These are phyloP conservation scores for Chloroclysta siterata DNA, from an alignment of 2,888 invertebrate genomes.

Conservation along the genomic window DNA sequence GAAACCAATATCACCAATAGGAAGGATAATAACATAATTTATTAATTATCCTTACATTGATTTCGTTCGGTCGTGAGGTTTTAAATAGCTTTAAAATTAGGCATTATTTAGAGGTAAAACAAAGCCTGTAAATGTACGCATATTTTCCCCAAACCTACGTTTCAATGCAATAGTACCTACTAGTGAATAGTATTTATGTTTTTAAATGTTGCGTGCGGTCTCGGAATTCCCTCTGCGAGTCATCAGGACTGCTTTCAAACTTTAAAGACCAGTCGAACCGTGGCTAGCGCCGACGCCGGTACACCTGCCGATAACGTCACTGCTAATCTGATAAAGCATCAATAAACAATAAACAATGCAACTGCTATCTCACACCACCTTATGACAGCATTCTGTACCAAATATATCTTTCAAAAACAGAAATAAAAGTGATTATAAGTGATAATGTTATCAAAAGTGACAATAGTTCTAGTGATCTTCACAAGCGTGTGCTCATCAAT, in stretches of 20 bases:
- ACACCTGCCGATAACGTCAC: not conserved
- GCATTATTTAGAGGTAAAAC: no score
- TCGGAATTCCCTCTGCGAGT: slow-evolving; percentile 58
- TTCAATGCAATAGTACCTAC: not conserved
- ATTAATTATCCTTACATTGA: no score
- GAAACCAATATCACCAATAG: no score
- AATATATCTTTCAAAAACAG: not conserved
- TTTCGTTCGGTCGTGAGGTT: no score
- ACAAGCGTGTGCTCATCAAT: slow-evolving; percentile 17
- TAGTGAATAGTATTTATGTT: slow-evolving; percentile 2
- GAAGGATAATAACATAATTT: no score
- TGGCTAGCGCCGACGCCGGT: slow-evolving; percentile 36
- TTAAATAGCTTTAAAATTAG: no score
- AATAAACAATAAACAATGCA: slow-evolving; percentile 26
- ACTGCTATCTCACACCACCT: not conserved
- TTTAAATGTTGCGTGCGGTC: slow-evolving; percentile 32
- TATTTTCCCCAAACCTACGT: not conserved
- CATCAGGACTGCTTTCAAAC: slow-evolving; percentile 42
- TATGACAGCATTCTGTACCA: not conserved
- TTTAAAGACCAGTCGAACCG: slow-evolving; percentile 34
- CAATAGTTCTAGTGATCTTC: slow-evolving; percentile 38
- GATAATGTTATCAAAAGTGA: slow-evolving; percentile 38
- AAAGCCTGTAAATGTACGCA: not conserved
- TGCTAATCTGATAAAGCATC: not conserved
- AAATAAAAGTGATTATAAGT: slow-evolving; percentile 11